A percentile compares a stretch with the other conserved stretches of the same genome.
Conservation (phyloP, 2,113 vertebrate genomes). For the Triplophysa siluroides region DNA sequence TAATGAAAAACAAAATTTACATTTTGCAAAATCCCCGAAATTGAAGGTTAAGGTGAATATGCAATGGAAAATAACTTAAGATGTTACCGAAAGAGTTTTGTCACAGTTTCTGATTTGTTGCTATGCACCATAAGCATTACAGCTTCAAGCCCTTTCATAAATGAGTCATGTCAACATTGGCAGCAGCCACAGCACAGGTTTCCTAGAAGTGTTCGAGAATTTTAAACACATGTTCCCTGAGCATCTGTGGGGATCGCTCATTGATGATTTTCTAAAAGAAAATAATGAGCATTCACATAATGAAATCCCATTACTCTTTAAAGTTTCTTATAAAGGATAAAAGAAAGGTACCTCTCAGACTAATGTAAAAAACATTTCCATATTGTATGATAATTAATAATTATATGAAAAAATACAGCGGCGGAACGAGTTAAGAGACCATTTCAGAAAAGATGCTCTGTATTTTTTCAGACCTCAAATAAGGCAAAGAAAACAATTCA, state of each 20-base stretch:
- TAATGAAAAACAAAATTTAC: background rate
- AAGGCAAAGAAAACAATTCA: no score
- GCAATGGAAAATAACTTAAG: background rate
- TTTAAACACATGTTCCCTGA: background rate
- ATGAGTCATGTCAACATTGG: conserved; percentile 18
- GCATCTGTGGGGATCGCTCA: background rate
- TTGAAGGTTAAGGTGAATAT: conserved; percentile 10
- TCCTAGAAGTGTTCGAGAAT: background rate
- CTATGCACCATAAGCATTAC: conserved; percentile 23
- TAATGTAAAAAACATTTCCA: no score
- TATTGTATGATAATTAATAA: no score
- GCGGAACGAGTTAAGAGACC: no score
- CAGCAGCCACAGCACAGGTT: conserved; percentile 6
- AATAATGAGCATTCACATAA: background rate
- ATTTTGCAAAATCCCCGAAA: background rate
- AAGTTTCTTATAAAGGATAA: background rate
- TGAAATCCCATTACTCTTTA: background rate
- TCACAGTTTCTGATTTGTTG: conserved; percentile 2
- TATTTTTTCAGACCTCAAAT: no score
- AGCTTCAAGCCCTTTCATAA: conserved; percentile 12
- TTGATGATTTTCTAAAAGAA: background rate
- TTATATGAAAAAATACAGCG: no score
- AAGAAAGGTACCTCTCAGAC: no score
- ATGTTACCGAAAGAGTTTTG: background rate
- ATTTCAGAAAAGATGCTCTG: no score